Percentiles rank a stretch among this genome's conserved stretches.
Conservation (phyloP, 2,888 invertebrate species). For the Ametastegia equiseti region DNA sequence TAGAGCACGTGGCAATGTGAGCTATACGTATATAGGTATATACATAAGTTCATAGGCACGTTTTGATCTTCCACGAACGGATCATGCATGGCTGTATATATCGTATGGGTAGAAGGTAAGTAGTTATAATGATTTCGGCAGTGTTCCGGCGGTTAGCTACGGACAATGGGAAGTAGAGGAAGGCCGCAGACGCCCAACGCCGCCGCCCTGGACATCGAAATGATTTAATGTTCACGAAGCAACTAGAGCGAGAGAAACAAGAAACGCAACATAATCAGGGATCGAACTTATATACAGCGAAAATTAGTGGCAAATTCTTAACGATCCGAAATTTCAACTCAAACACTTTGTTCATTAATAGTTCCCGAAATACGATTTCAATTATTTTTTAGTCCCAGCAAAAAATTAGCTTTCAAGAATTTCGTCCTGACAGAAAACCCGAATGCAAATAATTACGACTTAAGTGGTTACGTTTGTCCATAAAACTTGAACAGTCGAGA, state of each 20-base stretch:
- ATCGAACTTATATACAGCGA: slow-evolving; percentile 2
- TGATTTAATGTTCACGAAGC: slow-evolving; percentile 12
- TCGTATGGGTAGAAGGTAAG: not conserved
- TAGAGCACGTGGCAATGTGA: not conserved
- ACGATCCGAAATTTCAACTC: too few relatives aligned
- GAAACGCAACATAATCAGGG: not conserved
- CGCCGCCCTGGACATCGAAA: slow-evolving; percentile 24
- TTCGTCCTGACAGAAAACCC: not conserved
- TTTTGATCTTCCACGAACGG: slow-evolving; percentile 1
- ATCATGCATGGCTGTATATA: not conserved
- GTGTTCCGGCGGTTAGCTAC: slow-evolving; percentile 36
- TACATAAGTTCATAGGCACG: not conserved
- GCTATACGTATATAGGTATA: not conserved
- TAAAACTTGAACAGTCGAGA: too few relatives aligned
- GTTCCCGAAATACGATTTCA: not conserved
- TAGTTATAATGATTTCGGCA: slow-evolving; percentile 39
- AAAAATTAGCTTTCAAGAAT: not conserved
- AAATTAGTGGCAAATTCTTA: not conserved
- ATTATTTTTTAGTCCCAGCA: not conserved
- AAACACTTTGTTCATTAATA: not conserved
- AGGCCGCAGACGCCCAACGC: slow-evolving; percentile 13
- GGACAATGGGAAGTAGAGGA: slow-evolving; percentile 23
- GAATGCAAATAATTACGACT: not conserved
- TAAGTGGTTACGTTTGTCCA: not conserved
- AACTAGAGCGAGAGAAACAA: slow-evolving; percentile 39